These are phyloP conservation scores for Pangasius mekongensis DNA, from an alignment of 2,797 vertebrate genomes.

Conservation along the genomic window DNA sequence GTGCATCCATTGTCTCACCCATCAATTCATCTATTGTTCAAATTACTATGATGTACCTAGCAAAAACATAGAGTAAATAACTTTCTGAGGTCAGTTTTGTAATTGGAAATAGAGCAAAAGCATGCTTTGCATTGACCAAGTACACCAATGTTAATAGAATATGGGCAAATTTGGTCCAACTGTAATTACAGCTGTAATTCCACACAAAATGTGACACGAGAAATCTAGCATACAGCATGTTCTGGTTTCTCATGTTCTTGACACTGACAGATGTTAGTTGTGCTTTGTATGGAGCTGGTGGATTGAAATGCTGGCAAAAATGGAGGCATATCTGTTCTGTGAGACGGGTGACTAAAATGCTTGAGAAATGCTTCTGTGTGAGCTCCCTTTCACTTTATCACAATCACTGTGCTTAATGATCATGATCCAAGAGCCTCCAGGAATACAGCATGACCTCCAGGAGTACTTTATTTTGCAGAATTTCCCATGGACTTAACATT, in stretches of 20 bases:
- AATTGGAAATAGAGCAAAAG: background rate
- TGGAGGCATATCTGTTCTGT: constrained; percentile 32
- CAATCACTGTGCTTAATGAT: constrained; percentile 4
- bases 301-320: constrained; percentile 8
- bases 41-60: background rate
- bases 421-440: background rate
- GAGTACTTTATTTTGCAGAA: background rate
- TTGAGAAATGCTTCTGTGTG: background rate
- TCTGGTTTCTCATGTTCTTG: background rate
- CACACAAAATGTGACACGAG: background rate
- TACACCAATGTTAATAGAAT: background rate
- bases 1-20: background rate
- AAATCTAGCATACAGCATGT: background rate
- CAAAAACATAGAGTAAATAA: background rate
- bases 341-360: background rate
- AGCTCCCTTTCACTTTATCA: background rate
- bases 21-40: background rate
- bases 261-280: constrained; percentile 17
- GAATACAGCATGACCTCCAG: constrained; percentile 14
- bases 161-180: background rate
- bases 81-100: background rate
- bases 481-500: constrained; percentile 11
- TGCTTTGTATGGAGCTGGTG: background rate
- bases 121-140: background rate
- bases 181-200: background rate